These are phyloP conservation scores for Diarsia rubi DNA, from an alignment of 2,888 invertebrate species.

Conservation along the genomic window DNA sequence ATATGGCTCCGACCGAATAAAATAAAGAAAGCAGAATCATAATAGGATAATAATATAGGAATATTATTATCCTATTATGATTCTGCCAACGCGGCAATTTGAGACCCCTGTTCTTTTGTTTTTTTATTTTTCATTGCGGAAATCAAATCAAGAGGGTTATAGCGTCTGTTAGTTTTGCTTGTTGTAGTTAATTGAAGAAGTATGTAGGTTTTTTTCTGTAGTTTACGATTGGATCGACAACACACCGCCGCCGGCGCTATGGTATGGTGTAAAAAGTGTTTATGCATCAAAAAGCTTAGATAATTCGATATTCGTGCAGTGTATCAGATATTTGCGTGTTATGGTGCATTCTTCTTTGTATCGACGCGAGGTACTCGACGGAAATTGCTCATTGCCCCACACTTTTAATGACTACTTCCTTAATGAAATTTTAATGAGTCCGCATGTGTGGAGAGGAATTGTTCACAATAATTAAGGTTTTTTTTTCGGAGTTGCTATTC, in stretches of 20 bases:
- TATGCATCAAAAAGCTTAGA: slow-evolving; percentile 54
- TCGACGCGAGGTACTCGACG: slow-evolving; percentile 73
- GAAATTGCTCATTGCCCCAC: slow-evolving; percentile 86
- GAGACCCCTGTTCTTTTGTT: too few relatives aligned
- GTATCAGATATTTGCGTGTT: slow-evolving; percentile 65
- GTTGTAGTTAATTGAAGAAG: background rate
- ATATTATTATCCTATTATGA: too few relatives aligned
- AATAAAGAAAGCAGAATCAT: too few relatives aligned
- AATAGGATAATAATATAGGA: too few relatives aligned
- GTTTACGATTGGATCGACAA: slow-evolving; percentile 8
- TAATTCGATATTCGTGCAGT: slow-evolving; percentile 50
- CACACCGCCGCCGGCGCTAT: background rate
- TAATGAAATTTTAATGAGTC: slow-evolving; percentile 87
- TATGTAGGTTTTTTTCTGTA: slow-evolving; percentile 10
- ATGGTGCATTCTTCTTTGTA: slow-evolving; percentile 64
- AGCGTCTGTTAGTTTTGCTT: background rate
- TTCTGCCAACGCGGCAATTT: too few relatives aligned
- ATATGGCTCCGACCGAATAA: too few relatives aligned
- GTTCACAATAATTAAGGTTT: slow-evolving; percentile 56
- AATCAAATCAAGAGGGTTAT: slow-evolving; percentile 12
- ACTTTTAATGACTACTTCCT: slow-evolving; percentile 86
- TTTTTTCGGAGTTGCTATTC: slow-evolving; percentile 52
- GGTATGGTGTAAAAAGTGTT: slow-evolving; percentile 34
- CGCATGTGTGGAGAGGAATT: slow-evolving; percentile 69
- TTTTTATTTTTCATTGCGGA: background rate